Evolutionary conservation across 1,140 invertebrate genomes (phyloP), one percentile per base, ranked within the genome.

Genomic region (Heliconius nattereri): DNA sequence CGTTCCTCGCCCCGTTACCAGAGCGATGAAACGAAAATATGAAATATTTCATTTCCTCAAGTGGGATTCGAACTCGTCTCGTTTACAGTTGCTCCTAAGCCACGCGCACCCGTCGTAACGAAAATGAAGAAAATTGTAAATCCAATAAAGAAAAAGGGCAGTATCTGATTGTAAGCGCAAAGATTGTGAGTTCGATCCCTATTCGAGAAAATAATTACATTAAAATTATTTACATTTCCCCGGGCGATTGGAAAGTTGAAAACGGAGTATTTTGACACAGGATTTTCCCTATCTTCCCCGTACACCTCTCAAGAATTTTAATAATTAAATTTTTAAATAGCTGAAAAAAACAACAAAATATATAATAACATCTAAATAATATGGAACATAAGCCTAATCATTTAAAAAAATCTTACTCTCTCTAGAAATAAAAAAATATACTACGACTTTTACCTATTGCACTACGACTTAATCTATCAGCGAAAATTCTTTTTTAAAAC

Each of bases 401-500:
- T 16, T 45, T 45, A 13, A 45, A 45, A 45, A 13, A 5, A 13
- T 16, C 40, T 45, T 16, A 45, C 40, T 45, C 13, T 16, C 13
- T 45, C 3, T 45, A 45, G 3, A 16, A 45, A 16, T 45, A 45
- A 5, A 45, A 45, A 45, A 45, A 13, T 16, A 45, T 13, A n/a
- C n/a, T n/a, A n/a, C n/a, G n/a, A n/a, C n/a, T n/a, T n/a, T n/a
- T n/a, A n/a, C n/a, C n/a, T n/a, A n/a, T 35, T 45, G 13, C 13
- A 5, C 13, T 45, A 45, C 40, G 40, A 45, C 40, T 45, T 45
- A 45, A 45, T 45, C 13, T 16, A 16, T 16, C 40, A 45, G 40
- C 40, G 13, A 45, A 26, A 60, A 60, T 11, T 23, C 60, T 66
- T 66, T 26, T 66, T 66, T 54, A 78, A 78, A 29, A 23, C 37